These are phyloP conservation scores for Bombus confusus DNA, from an alignment of 1,140 invertebrate genomes.

Conservation along the genomic window DNA sequence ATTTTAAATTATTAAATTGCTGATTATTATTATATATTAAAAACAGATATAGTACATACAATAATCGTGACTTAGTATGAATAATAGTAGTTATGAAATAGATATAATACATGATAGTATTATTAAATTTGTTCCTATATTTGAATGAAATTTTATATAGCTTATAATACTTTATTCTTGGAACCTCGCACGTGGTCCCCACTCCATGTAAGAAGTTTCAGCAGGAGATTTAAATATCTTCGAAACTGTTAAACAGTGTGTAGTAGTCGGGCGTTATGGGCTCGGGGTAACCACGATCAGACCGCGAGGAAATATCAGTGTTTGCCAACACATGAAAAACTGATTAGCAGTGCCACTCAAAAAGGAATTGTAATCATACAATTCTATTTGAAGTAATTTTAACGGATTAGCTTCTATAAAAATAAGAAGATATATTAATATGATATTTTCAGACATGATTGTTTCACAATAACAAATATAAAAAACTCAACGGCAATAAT, in stretches of 20 bases:
- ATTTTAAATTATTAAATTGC: too few species aligned
- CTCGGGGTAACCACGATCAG: not conserved
- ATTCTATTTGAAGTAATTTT: not conserved
- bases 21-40: not conserved
- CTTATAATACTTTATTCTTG: constrained; percentile 17
- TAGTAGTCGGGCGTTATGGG: constrained; percentile 14
- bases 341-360: not conserved
- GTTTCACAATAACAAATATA: not conserved
- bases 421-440: not conserved
- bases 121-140: not conserved
- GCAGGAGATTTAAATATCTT: constrained; percentile 51
- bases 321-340: not conserved
- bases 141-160: constrained; percentile 13
- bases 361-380: not conserved
- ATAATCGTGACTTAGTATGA: not conserved
- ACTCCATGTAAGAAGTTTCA: constrained; percentile 32
- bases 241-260: constrained; percentile 48
- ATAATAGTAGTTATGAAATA: not conserved
- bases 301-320: constrained; percentile 9
- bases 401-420: not conserved
- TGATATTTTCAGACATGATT: not conserved
- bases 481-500: not conserved
- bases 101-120: not conserved
- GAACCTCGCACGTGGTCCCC: constrained; percentile 20
- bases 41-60: not conserved